Conservation (phyloP, 2,888 invertebrate species). For the Brachypterus glaber region DNA sequence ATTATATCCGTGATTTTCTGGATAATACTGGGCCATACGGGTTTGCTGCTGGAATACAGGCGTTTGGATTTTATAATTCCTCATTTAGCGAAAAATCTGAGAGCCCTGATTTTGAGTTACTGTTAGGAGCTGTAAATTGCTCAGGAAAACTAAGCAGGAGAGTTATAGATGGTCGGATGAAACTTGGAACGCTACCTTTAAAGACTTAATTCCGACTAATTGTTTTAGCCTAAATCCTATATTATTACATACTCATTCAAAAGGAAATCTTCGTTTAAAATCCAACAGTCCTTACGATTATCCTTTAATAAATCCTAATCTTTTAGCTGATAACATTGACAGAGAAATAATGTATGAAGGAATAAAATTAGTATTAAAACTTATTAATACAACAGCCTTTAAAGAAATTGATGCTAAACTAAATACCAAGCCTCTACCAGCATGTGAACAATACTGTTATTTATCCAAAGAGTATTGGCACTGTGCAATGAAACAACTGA, state of each 20-base stretch:
- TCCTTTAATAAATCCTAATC: conserved; percentile 59
- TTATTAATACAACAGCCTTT: conserved; percentile 45
- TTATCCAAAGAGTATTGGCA: conserved; percentile 15
- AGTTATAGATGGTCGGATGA: no score
- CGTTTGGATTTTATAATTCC: no score
- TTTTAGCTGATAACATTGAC: conserved; percentile 44
- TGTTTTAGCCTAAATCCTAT: no score
- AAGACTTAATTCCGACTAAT: no score
- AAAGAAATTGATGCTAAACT: conserved; percentile 45
- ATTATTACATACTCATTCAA: conserved; percentile 32
- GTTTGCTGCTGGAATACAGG: no score
- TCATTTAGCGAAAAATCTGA: no score
- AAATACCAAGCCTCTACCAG: conserved; percentile 10
- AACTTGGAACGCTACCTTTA: no score
- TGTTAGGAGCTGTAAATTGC: no score
- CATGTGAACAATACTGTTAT: conserved; percentile 12
- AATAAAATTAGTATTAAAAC: conserved; percentile 34
- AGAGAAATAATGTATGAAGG: conserved; percentile 47
- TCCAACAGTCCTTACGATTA: conserved; percentile 21
- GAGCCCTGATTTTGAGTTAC: no score
- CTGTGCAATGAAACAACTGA: conserved; percentile 14
- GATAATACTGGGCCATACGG: no score
- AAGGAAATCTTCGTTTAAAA: conserved; percentile 50
- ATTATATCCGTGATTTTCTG: no score
- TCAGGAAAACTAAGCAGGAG: no score